Percentiles rank a stretch among this genome's conserved stretches.
phyloP scores from a whole-genome alignment of 2,797 vertebrate genomes.

The Parauchenoglanis ngamensis region DNA sequence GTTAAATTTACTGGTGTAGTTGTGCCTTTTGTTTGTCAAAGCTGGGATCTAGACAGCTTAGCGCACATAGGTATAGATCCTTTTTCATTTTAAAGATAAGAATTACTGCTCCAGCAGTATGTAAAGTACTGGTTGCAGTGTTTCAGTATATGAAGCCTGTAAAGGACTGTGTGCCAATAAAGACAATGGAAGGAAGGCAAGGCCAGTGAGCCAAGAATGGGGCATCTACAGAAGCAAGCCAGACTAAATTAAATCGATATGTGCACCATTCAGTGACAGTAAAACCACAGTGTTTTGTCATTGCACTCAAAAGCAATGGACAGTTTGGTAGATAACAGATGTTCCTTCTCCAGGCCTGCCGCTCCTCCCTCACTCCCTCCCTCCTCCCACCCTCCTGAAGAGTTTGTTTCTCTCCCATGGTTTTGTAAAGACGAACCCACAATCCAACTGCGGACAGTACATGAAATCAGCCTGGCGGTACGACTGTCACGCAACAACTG shows the following conservation, averaged over 20 bases:
- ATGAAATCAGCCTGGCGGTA: slow-evolving; percentile 23
- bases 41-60: neutral
- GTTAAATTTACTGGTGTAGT: slow-evolving; percentile 27
- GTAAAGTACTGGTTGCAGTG: neutral
- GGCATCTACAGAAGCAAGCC: slow-evolving; percentile 8
- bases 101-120: neutral
- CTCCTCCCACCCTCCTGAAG: slow-evolving; percentile 10
- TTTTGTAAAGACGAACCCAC: slow-evolving; percentile 29
- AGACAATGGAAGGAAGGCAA: slow-evolving; percentile 10
- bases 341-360: slow-evolving; percentile 44
- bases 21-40: neutral
- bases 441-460: slow-evolving; percentile 29
- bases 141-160: neutral
- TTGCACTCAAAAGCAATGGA: slow-evolving; percentile 44
- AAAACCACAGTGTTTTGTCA: slow-evolving; percentile 36
- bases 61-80: neutral
- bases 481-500: slow-evolving; percentile 21
- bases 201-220: neutral
- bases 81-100: neutral
- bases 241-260: slow-evolving; percentile 31
- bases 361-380: slow-evolving; percentile 35
- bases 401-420: slow-evolving; percentile 28
- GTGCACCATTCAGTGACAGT: slow-evolving; percentile 17
- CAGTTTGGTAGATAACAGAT: slow-evolving; percentile 49
- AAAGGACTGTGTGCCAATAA: neutral